Conservation (phyloP, 2,888 invertebrate genomes). For the Orchesellides sinensis region DNA sequence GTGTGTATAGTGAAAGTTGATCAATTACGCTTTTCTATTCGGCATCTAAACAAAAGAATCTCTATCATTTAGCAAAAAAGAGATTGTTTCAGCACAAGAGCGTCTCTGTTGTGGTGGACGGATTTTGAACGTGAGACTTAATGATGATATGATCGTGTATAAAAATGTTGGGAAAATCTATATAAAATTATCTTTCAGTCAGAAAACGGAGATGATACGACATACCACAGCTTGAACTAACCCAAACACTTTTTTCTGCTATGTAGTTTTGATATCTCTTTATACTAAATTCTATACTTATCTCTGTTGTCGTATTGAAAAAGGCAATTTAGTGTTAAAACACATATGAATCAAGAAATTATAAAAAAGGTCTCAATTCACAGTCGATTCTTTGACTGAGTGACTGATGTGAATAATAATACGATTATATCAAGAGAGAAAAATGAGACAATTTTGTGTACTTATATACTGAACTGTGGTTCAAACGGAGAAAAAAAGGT, state of each 20-base stretch:
- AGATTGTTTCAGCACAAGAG: background rate
- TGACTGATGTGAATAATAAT: constrained; percentile 63
- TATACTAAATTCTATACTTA: background rate
- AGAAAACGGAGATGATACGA: background rate
- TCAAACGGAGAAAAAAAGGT: constrained; percentile 41
- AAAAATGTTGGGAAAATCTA: no score
- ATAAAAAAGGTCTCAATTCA: constrained; percentile 24
- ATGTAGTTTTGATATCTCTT: background rate
- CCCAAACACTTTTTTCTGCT: constrained; percentile 6
- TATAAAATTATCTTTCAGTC: no score
- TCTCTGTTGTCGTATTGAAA: constrained; percentile 1
- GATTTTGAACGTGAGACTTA: no score
- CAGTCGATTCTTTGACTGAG: constrained; percentile 61
- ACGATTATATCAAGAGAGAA: constrained; percentile 1
- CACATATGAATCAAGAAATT: background rate
- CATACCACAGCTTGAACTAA: background rate
- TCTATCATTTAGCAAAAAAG: no score
- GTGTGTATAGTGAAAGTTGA: background rate
- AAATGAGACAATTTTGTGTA: constrained; percentile 50
- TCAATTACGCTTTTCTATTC: background rate
- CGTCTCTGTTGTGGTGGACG: no score
- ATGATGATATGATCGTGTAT: no score
- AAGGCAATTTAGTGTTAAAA: background rate
- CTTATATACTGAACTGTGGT: constrained; percentile 24
- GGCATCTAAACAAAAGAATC: background rate